A percentile compares a stretch with the other conserved stretches of the same genome.
phyloP scores from a whole-genome alignment of 2,113 vertebrate species.

The Syngnathus floridae region DNA sequence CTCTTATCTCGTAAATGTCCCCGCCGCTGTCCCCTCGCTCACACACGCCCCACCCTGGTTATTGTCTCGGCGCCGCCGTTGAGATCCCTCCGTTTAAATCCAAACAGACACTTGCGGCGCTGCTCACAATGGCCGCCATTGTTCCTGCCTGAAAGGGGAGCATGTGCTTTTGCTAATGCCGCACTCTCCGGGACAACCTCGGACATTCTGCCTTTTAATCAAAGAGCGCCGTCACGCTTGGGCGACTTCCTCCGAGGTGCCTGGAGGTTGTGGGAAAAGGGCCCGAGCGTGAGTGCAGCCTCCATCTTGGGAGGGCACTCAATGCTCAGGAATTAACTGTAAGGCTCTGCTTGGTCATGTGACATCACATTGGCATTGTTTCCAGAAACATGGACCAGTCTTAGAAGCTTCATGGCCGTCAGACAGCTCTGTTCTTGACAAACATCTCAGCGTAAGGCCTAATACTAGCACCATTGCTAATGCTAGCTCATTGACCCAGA shows the following conservation, averaged over 20 bases:
- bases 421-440: background rate
- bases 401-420: background rate
- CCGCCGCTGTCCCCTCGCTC: background rate
- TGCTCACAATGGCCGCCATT: constrained; percentile 73
- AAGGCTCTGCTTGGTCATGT: background rate
- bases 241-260: constrained; percentile 80
- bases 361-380: too few species aligned
- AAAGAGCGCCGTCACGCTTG: constrained; percentile 80
- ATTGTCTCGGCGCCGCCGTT: constrained; percentile 51
- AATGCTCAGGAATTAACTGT: constrained; percentile 27
- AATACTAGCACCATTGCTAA: too few species aligned
- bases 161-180: constrained; percentile 78
- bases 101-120: constrained; percentile 66
- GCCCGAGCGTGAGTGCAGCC: constrained; percentile 56
- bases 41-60: constrained; percentile 3
- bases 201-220: constrained; percentile 78
- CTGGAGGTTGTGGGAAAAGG: constrained; percentile 81
- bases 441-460: too few species aligned
- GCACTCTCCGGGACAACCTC: constrained; percentile 75
- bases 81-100: constrained; percentile 61
- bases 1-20: constrained; percentile 7
- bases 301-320: constrained; percentile 29
- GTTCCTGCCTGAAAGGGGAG: constrained; percentile 71
- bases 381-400: too few species aligned
- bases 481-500: background rate